phyloP scores from a whole-genome alignment of 2,113 vertebrate genomes.

The Verasper variegatus region DNA sequence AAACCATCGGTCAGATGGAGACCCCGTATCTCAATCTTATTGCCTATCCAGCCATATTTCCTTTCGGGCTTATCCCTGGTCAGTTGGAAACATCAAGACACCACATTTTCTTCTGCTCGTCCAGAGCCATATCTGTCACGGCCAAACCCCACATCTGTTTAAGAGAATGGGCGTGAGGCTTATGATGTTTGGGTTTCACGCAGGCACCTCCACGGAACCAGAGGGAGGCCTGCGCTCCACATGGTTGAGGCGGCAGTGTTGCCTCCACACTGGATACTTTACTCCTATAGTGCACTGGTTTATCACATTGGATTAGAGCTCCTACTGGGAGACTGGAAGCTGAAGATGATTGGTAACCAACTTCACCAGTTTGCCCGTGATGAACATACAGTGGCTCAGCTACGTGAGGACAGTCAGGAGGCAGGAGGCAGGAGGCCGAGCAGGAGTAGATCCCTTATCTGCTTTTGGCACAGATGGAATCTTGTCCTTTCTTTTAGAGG shows the following conservation, averaged over 20 bases:
- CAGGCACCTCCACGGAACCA: conserved; percentile 64
- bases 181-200: conserved; percentile 76
- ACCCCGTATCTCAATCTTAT: conserved; percentile 73
- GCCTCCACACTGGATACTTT: conserved; percentile 58
- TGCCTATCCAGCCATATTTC: conserved; percentile 77
- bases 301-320: conserved; percentile 77
- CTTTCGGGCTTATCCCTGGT: conserved; percentile 77
- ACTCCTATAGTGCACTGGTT: conserved; percentile 57
- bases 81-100: conserved; percentile 78
- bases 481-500: conserved; percentile 34
- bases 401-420: conserved; percentile 40
- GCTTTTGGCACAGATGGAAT: conserved; percentile 7
- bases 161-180: conserved; percentile 58
- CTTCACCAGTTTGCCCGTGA: conserved; percentile 55
- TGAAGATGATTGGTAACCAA: conserved; percentile 64
- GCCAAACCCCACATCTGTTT: conserved; percentile 66
- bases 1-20: conserved; percentile 72
- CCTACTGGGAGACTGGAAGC: conserved; percentile 60
- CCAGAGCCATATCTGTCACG: conserved; percentile 68
- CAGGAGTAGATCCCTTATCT: conserved; percentile 35
- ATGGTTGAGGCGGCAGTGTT: conserved; percentile 60
- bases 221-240: conserved; percentile 63
- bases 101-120: conserved; percentile 70
- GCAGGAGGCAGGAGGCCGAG: conserved; percentile 18
- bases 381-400: conserved; percentile 31